A percentile compares a stretch with the other conserved stretches of the same genome.
Evolutionary conservation across 2,797 vertebrate genomes (phyloP).

Genomic region (Propithecus deckenii): DNA sequence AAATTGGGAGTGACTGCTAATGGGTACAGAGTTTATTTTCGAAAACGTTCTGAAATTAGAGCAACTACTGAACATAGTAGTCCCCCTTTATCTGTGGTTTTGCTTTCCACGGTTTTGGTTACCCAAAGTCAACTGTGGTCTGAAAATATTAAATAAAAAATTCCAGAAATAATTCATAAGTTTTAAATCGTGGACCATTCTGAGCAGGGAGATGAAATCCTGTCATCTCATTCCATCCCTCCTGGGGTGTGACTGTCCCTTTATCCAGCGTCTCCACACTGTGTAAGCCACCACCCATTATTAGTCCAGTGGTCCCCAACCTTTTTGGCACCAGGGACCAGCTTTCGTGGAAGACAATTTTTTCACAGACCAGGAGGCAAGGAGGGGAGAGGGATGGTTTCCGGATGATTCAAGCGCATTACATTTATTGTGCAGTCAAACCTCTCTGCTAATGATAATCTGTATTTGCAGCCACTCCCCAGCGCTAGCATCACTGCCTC

Average conservation of each 20-base stretch:
- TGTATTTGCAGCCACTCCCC: no score
- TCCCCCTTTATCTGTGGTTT: background rate
- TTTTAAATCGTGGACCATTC: background rate
- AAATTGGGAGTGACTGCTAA: conserved; percentile 31
- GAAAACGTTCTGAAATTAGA: conserved; percentile 49
- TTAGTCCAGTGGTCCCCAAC: no score
- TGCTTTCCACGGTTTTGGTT: background rate
- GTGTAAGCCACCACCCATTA: background rate
- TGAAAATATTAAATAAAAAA: background rate
- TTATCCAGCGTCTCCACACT: background rate
- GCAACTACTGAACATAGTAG: background rate
- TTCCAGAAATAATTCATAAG: background rate
- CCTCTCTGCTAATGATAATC: no score
- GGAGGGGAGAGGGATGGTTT: no score
- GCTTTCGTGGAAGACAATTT: no score
- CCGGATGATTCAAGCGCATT: no score
- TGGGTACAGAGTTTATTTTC: conserved; percentile 50
- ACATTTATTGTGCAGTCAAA: no score
- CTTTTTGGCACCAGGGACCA: no score
- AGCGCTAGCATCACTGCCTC: no score
- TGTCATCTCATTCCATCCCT: background rate
- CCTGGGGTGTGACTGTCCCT: background rate
- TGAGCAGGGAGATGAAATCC: background rate
- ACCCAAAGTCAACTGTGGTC: background rate
- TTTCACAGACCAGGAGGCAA: no score